phyloP scores from a whole-genome alignment of 2,888 invertebrate genomes.

The Andrena fulva region DNA sequence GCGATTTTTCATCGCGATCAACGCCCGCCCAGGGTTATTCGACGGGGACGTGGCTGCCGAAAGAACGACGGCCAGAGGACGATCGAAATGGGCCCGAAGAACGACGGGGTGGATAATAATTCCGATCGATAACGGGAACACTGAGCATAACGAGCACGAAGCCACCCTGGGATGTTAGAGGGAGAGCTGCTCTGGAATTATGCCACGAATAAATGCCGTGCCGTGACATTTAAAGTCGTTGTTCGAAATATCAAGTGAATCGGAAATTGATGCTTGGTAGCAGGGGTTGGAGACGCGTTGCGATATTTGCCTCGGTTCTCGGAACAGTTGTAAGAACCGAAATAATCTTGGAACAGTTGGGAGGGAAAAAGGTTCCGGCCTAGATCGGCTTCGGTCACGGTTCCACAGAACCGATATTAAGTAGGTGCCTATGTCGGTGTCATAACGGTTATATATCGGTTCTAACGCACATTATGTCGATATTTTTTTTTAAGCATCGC shows the following conservation, averaged over 20 bases:
- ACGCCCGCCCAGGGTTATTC: background rate
- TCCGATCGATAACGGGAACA: constrained; percentile 58
- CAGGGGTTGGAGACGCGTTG: background rate
- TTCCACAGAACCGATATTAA: too few relatives aligned
- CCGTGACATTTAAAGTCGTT: constrained; percentile 48
- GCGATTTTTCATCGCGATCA: background rate
- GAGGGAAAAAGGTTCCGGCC: too few relatives aligned
- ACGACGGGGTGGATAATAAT: constrained; percentile 53
- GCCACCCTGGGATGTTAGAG: constrained; percentile 11
- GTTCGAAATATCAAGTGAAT: constrained; percentile 29
- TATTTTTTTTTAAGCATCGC: too few relatives aligned
- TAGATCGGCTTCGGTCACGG: too few relatives aligned
- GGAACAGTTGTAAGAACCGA: too few relatives aligned
- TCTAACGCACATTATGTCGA: too few relatives aligned
- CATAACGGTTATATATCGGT: too few relatives aligned
- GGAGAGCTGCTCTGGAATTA: constrained; percentile 44
- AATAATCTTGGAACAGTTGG: too few relatives aligned
- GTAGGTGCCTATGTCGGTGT: too few relatives aligned
- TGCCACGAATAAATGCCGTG: constrained; percentile 55
- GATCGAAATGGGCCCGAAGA: constrained; percentile 36
- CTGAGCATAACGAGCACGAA: constrained; percentile 41
- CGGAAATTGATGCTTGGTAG: constrained; percentile 2
- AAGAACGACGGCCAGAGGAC: background rate
- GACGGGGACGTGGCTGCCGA: background rate
- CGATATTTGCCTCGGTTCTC: too few relatives aligned